Base-by-base conservation (phyloP, 1,140 invertebrate genomes). In the Adoxophyes honmai region DNA sequence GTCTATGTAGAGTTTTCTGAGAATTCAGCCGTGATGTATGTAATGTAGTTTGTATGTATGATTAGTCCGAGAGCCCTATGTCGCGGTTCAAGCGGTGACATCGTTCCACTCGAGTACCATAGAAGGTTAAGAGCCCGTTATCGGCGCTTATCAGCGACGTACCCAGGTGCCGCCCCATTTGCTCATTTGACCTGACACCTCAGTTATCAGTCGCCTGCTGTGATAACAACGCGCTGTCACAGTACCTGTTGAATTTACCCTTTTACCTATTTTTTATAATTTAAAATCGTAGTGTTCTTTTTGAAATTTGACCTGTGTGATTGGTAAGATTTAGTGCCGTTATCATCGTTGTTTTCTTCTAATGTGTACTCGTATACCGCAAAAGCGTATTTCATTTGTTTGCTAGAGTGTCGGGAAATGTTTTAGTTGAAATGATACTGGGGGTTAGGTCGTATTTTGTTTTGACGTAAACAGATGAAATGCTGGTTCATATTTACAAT, bases 101-200 rank as follows among this genome's bases (percentile, higher is more conserved):
- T 68, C 64, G 66, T 75, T 74, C 66, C 56, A 69, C 57, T 68
- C 61, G 65, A 78, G 75, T 78, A 73, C 66, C 75, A 72, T 78
- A 75, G 80, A 88, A 88, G 85, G 85, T 88, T 86, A 88, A 86
- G 85, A 88, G 85, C 85, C 85, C 75, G 73, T 82, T 88, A 88
- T 88, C 85, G 73, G 14, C 55, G 66, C 63, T 88, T 88, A 88
- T 88, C 85, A 86, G 70, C 62, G 33, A 68, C 68, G 72, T 78
- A 80, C 73, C 68, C 74, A 70, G 72, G 66, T 71, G 64, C 75
- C 79, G 82, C 81, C 82, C 84, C 81, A 80, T 83, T 86, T 88
- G 85, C 73, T 82, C 82, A 74, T 88, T 88, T 88, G 85, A 88
- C 85, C 85, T 88, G 85, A 88, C 85, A 88, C 78, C 72, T 66